Percentiles rank a stretch among this genome's conserved stretches.
Evolutionary conservation across 2,888 invertebrate genomes (phyloP).

Genomic region (Caenorhabditis zanzibari): DNA sequence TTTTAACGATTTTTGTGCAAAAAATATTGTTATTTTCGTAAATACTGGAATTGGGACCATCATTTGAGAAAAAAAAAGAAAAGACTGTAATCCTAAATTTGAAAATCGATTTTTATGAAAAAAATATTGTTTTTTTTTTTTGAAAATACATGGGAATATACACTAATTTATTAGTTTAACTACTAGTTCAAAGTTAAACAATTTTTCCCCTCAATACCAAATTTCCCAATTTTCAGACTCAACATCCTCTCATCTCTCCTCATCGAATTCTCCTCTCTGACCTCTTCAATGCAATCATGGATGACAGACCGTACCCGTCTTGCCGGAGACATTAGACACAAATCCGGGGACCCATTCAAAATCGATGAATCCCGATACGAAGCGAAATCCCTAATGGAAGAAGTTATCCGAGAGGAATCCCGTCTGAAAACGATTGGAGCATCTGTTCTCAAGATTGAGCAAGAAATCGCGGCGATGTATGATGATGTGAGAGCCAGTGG

Average conservation of each 20-base stretch:
- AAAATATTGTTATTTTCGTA: too few species aligned
- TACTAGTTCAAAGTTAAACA: too few species aligned
- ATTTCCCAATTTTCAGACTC: conserved; percentile 69
- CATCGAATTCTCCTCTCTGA: conserved; percentile 77
- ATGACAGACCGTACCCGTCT: conserved; percentile 73
- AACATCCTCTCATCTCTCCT: conserved; percentile 77
- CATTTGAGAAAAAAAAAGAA: too few species aligned
- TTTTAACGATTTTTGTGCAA: too few species aligned
- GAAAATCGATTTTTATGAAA: too few species aligned
- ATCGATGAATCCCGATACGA: conserved; percentile 54
- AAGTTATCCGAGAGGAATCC: conserved; percentile 63
- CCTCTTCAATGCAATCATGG: conserved; percentile 80
- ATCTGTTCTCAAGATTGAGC: conserved; percentile 67
- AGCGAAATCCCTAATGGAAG: conserved; percentile 63
- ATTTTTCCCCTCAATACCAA: too few species aligned
- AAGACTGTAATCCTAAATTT: too few species aligned
- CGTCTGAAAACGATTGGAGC: conserved; percentile 67
- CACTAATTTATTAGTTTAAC: too few species aligned
- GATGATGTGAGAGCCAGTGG: conserved; percentile 61
- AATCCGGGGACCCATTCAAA: conserved; percentile 71
- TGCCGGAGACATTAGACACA: conserved; percentile 72
- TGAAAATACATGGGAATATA: too few species aligned
- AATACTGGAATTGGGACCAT: too few species aligned
- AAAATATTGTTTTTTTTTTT: too few species aligned
- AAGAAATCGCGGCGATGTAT: conserved; percentile 69